A percentile compares a stretch with the other conserved stretches of the same genome.
Evolutionary conservation across 37 sponge, comb jelly and placozoan species (phyloP).

Genomic region (Beroe ovata): DNA sequence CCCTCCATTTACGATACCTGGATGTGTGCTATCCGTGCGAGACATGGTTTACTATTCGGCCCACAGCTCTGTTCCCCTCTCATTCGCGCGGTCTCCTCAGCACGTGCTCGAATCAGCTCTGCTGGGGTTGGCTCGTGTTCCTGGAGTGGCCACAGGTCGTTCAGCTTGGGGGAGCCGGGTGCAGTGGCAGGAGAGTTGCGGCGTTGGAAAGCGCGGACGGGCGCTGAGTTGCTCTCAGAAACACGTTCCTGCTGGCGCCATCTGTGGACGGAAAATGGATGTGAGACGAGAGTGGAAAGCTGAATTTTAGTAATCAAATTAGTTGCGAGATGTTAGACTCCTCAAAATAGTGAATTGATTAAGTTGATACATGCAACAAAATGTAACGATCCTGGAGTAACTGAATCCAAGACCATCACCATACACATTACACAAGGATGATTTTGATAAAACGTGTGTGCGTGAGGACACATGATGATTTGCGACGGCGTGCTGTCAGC

Average conservation of each 20-base stretch:
- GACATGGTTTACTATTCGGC: background rate
- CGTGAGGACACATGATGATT: no score
- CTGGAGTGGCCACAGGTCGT: conserved; percentile 3
- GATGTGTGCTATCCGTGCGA: background rate
- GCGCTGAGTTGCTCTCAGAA: background rate
- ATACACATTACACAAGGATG: no score
- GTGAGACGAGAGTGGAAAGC: background rate
- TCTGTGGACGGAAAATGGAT: background rate
- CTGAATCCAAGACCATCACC: no score
- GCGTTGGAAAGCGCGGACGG: conserved; percentile 34
- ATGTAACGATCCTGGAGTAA: no score
- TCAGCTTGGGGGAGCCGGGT: background rate
- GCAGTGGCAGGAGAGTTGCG: background rate
- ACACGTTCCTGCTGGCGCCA: conserved; percentile 28
- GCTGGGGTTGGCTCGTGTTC: background rate
- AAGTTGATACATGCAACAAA: no score
- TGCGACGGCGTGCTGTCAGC: no score
- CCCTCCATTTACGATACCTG: no score
- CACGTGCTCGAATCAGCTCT: background rate
- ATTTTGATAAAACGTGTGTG: no score
- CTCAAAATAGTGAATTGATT: no score
- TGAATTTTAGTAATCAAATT: no score
- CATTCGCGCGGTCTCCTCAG: background rate
- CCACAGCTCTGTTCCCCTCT: background rate
- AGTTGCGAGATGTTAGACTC: no score